A percentile compares a stretch with the other conserved stretches of the same genome.
phyloP scores from a whole-genome alignment of 2,888 invertebrate species.

The Drosophila nr. medialis region DNA sequence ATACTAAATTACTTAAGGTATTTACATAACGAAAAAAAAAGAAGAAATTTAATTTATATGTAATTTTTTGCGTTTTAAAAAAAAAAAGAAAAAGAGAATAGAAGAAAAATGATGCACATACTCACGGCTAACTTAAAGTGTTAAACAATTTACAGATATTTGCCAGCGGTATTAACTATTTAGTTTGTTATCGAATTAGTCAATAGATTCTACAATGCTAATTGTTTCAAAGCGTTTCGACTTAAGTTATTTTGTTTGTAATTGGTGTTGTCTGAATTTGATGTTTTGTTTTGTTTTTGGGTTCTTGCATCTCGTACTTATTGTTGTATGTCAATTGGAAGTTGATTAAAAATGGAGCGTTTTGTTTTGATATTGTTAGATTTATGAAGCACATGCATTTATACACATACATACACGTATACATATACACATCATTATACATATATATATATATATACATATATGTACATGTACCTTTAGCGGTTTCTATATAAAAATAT shows the following conservation, averaged over 20 bases:
- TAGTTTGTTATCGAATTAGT: slow-evolving; percentile 12
- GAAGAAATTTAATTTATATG: neutral
- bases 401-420: slow-evolving; percentile 15
- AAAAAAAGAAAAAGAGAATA: neutral
- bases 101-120: slow-evolving; percentile 3
- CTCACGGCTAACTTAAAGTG: slow-evolving; percentile 8
- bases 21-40: slow-evolving; percentile 36
- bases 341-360: slow-evolving; percentile 46
- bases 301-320: slow-evolving; percentile 32
- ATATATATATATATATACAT: slow-evolving; percentile 29
- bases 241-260: slow-evolving; percentile 49
- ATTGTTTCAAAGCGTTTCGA: slow-evolving; percentile 40
- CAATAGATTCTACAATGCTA: slow-evolving; percentile 34
- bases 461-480: slow-evolving; percentile 20
- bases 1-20: slow-evolving; percentile 54
- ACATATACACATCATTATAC: slow-evolving; percentile 13
- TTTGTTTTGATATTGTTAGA: slow-evolving; percentile 29
- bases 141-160: slow-evolving; percentile 10
- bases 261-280: slow-evolving; percentile 37
- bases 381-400: slow-evolving; percentile 24
- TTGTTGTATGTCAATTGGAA: slow-evolving; percentile 64
- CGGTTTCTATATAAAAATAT: slow-evolving; percentile 52
- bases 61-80: neutral
- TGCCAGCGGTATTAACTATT: slow-evolving; percentile 20
- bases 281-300: slow-evolving; percentile 25